These are phyloP conservation scores for Empidonax alnorum DNA, from an alignment of 2,113 vertebrate genomes.

Conservation along the genomic window DNA sequence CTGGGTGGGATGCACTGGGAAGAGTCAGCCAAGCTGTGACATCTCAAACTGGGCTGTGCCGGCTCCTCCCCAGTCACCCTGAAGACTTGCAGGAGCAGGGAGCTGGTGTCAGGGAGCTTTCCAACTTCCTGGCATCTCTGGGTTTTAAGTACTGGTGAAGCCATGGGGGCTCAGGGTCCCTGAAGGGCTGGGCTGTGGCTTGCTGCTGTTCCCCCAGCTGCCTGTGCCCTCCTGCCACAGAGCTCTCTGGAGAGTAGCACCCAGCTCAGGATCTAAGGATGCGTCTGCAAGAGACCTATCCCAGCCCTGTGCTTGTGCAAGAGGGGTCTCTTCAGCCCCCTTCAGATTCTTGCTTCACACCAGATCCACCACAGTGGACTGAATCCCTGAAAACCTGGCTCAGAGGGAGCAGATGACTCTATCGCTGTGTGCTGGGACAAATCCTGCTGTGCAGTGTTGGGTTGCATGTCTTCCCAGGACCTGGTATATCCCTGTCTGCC, in stretches of 20 bases:
- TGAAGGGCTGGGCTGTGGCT: background rate
- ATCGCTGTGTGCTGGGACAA: accelerated
- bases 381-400: background rate
- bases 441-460: background rate
- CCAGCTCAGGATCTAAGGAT: background rate
- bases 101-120: background rate
- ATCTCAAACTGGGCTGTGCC: background rate
- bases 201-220: background rate
- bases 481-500: accelerated
- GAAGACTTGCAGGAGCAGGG: background rate
- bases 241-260: background rate
- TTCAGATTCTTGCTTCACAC: too few species aligned
- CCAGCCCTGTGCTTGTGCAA: background rate
- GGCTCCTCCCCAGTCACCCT: accelerated
- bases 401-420: accelerated
- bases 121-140: background rate
- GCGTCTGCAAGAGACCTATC: background rate
- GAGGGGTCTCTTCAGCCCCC: background rate
- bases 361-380: too few species aligned
- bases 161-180: background rate
- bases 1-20: background rate
- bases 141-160: background rate
- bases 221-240: background rate
- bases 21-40: accelerated
- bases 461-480: background rate